Conservation (phyloP, 2,113 vertebrate genomes). For the Lepus timidus region DNA sequence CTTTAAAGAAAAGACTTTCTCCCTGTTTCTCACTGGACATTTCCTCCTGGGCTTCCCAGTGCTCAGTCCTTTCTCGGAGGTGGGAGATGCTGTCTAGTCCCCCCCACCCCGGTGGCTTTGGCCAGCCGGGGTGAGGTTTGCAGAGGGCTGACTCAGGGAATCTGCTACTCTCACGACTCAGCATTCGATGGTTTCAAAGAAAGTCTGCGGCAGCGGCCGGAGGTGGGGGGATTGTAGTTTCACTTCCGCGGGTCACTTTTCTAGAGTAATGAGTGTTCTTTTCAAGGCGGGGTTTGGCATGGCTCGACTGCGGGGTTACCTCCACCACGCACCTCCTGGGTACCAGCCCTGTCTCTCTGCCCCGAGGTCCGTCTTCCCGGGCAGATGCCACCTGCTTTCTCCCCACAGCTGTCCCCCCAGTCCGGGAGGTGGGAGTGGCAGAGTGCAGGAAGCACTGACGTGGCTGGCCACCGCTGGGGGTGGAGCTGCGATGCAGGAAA, state of each 20-base stretch:
- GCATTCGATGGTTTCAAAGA: background rate
- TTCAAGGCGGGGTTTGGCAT: conserved; percentile 38
- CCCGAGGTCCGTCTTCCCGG: conserved; percentile 22
- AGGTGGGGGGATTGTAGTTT: background rate
- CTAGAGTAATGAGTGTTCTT: conserved; percentile 60
- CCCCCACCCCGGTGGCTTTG: background rate
- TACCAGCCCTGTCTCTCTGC: conserved; percentile 43
- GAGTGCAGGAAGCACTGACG: accelerated
- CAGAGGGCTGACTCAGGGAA: background rate
- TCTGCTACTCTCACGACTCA: background rate
- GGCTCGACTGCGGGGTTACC: conserved; percentile 3
- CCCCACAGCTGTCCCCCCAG: background rate
- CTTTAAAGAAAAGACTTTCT: background rate
- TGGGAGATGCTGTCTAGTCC: background rate
- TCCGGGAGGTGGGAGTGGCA: background rate
- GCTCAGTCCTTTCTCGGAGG: background rate
- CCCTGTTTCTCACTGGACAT: background rate
- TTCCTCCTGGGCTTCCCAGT: background rate
- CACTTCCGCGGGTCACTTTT: conserved; percentile 30
- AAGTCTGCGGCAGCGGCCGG: background rate
- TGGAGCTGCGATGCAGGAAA: background rate
- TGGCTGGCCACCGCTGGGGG: too few relatives aligned
- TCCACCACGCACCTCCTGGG: conserved; percentile 8
- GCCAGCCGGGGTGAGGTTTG: background rate
- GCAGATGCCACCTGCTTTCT: conserved; percentile 27